phyloP scores from a whole-genome alignment of 2,797 vertebrate species.

The Australoheros facetus region DNA sequence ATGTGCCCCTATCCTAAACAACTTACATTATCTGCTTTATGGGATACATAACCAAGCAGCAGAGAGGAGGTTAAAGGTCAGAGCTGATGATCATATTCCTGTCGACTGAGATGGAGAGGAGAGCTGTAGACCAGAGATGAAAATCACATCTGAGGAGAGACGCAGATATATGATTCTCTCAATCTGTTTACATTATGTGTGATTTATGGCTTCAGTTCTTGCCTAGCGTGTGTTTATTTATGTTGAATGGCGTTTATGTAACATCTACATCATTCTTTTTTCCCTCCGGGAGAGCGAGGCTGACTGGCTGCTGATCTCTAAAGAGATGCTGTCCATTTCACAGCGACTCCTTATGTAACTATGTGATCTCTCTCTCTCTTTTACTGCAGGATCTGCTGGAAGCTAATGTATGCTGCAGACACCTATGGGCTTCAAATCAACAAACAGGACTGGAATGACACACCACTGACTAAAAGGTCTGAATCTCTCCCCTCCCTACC shows the following conservation, averaged over 20 bases:
- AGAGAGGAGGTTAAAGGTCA: background rate
- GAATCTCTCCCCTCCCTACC: background rate
- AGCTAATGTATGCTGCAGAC: conserved; percentile 40
- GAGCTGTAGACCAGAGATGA: background rate
- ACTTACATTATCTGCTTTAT: background rate
- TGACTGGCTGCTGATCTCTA: conserved; percentile 35
- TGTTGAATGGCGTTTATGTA: conserved; percentile 44
- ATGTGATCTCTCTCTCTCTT: conserved; percentile 19
- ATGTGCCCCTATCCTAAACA: background rate
- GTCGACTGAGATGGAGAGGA: background rate
- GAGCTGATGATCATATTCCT: background rate
- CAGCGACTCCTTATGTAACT: conserved; percentile 48
- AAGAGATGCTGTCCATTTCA: conserved; percentile 44
- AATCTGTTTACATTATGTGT: background rate
- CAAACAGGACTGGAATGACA: background rate
- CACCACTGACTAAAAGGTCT: conserved; percentile 21
- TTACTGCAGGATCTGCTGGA: conserved; percentile 29
- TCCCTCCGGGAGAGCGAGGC: background rate
- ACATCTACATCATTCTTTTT: background rate
- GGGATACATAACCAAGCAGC: background rate
- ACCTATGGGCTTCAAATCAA: conserved; percentile 9
- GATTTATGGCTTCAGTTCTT: background rate
- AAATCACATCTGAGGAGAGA: background rate
- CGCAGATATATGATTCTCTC: background rate
- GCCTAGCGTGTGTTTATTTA: conserved; percentile 11